Base-by-base conservation (phyloP, 1,140 invertebrate genomes). In the Phymorhynchus buccinoides region DNA sequence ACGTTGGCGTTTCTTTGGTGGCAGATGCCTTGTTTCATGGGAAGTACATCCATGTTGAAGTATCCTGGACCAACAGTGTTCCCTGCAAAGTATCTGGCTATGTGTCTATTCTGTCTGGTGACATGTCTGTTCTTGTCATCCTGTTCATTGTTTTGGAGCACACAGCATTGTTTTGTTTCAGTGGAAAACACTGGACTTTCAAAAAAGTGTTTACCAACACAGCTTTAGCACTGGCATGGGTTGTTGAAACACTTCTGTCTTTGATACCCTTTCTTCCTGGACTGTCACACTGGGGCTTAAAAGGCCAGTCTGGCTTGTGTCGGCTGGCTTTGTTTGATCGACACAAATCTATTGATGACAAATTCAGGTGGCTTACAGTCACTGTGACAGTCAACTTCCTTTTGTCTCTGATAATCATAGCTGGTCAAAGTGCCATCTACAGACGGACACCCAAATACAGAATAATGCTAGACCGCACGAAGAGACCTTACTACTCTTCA, bases 11-110 rank as follows among this genome's bases (percentile, higher is more conserved):
- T 32, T 52, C 80, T 27, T 52, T 75, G 1, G 35, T 56, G 16
- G 85, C 81, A 6, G 82, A 86, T 42, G 32, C 22, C 3, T 44
- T 68, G 52, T 84, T 52, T 56, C 68, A 75, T 0, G 94, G 92
- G 1, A 30, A 42, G 27, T 86, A 86, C 41, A 32, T 84, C 44
- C 32, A 32, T 7, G 22, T 78, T 1, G 85, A 83, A 16, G 32
- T 16, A 27, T 35, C 66, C 27, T 86, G 85, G 85, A 84, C 32
- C 18, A 68, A 27, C n/a, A 80, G 56, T 42, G 32, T 14, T 0
- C 27, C 68, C 4, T 86, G 85, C 37, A 56, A 75, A 14, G 41
- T 82, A 0, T 56, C 81, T 3, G 85, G 85, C 0, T 83, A 84
- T 52, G 4, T 86, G 35, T 84, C 73, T 27, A 32, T 86, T 27